Conservation (phyloP, 1,140 invertebrate species). For the Pseudomyrmex pallidus region DNA sequence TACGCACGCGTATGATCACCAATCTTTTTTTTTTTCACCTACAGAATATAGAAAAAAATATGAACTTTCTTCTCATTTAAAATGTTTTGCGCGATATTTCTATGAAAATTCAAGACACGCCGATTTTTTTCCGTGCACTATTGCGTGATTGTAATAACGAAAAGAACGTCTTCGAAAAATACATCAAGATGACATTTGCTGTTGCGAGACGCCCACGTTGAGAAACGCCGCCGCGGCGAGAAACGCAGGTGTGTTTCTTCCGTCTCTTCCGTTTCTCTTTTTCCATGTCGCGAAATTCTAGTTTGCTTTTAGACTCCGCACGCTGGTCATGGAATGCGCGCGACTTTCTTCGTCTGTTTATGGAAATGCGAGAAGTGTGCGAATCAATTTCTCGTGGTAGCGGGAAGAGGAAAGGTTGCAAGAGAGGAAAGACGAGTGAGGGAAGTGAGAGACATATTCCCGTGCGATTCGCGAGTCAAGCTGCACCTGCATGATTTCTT, state of each 20-base stretch:
- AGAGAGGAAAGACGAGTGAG: slow-evolving; percentile 50
- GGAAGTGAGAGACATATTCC: slow-evolving; percentile 68
- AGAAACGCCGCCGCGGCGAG: slow-evolving; percentile 16
- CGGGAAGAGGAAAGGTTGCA: slow-evolving; percentile 61
- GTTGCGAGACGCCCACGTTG: slow-evolving; percentile 61
- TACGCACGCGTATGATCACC: neutral
- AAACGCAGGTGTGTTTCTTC: slow-evolving; percentile 78
- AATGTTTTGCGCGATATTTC: neutral
- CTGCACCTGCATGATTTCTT: slow-evolving; percentile 80
- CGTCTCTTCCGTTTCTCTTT: slow-evolving; percentile 53
- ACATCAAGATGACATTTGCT: slow-evolving; percentile 62
- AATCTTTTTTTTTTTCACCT: too few relatives aligned
- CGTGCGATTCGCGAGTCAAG: slow-evolving; percentile 71
- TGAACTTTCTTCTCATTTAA: too few relatives aligned
- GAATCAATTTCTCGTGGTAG: slow-evolving; percentile 74
- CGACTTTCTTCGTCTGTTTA: slow-evolving; percentile 81
- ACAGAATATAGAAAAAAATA: too few relatives aligned
- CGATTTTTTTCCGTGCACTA: neutral
- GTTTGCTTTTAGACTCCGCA: slow-evolving; percentile 51
- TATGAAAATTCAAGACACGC: neutral
- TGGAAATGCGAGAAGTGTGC: slow-evolving; percentile 82
- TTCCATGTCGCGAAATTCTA: slow-evolving; percentile 10
- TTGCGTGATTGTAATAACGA: neutral
- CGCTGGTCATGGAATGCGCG: slow-evolving; percentile 73
- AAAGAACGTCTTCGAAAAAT: slow-evolving; percentile 23